phyloP scores from a whole-genome alignment of 2,888 invertebrate species.

The Helleia helle region DNA sequence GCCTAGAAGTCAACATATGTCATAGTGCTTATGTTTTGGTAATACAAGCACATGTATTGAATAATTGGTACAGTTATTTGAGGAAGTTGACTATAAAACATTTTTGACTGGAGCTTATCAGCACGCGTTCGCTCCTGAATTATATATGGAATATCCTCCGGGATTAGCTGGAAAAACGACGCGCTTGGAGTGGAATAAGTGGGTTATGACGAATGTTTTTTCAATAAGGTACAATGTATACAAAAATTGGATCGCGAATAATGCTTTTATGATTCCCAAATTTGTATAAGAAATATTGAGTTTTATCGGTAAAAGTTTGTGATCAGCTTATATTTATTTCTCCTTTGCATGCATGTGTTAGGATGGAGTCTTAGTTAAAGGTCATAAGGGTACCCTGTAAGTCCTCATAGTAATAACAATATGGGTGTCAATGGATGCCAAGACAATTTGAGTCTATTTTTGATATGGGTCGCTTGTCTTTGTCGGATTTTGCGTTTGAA shows the following conservation, averaged over 20 bases:
- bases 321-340: background rate
- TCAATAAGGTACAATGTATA: background rate
- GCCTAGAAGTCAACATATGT: too few relatives aligned
- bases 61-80: constrained; percentile 10
- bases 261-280: background rate
- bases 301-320: background rate
- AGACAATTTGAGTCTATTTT: too few relatives aligned
- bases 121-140: constrained; percentile 39
- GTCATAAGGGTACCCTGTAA: too few relatives aligned
- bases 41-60: background rate
- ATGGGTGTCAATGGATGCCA: too few relatives aligned
- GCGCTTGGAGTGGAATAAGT: constrained; percentile 6
- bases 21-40: too few relatives aligned
- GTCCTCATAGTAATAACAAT: too few relatives aligned
- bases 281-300: too few relatives aligned
- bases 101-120: constrained; percentile 39
- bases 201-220: constrained; percentile 2
- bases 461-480: too few relatives aligned
- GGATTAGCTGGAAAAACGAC: constrained; percentile 1
- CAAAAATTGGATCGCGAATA: background rate
- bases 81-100: background rate
- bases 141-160: constrained; percentile 23
- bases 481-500: too few relatives aligned
- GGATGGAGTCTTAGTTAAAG: too few relatives aligned
- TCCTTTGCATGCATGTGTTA: too few relatives aligned